A percentile compares a stretch with the other conserved stretches of the same genome.
These are phyloP conservation scores for Mizuhopecten yessoensis DNA, from an alignment of 1,140 invertebrate genomes.

Conservation along the genomic window DNA sequence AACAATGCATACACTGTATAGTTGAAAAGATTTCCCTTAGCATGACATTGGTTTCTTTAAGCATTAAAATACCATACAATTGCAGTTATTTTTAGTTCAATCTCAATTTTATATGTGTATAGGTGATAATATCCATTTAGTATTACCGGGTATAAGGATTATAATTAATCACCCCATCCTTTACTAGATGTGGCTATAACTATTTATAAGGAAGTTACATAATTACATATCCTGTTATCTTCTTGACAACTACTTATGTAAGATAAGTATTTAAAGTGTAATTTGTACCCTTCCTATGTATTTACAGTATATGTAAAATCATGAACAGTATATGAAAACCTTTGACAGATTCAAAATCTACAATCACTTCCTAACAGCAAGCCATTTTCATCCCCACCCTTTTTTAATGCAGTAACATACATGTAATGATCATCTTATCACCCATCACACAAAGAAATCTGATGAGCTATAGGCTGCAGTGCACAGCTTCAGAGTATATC, in stretches of 20 bases:
- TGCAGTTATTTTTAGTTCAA: neutral
- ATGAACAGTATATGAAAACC: neutral
- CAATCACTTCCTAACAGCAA: neutral
- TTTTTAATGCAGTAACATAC: neutral
- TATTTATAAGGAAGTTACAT: no score
- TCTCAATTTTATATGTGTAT: neutral
- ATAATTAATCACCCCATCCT: no score
- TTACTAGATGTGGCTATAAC: no score
- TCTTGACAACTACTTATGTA: no score
- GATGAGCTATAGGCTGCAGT: neutral
- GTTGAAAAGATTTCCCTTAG: slow-evolving; percentile 9
- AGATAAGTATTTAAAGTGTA: no score
- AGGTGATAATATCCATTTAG: no score
- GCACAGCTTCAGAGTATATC: neutral
- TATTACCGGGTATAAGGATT: no score
- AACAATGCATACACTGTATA: neutral
- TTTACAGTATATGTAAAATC: no score
- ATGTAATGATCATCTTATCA: neutral
- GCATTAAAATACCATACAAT: neutral
- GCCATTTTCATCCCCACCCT: neutral
- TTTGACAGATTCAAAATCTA: neutral
- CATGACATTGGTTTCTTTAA: neutral
- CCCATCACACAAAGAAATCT: neutral
- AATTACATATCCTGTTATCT: no score
- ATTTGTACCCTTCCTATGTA: no score